Evolutionary conservation across 2,113 vertebrate genomes (phyloP), one percentile per base, ranked within the genome.

Genomic region (Perccottus glenii): DNA sequence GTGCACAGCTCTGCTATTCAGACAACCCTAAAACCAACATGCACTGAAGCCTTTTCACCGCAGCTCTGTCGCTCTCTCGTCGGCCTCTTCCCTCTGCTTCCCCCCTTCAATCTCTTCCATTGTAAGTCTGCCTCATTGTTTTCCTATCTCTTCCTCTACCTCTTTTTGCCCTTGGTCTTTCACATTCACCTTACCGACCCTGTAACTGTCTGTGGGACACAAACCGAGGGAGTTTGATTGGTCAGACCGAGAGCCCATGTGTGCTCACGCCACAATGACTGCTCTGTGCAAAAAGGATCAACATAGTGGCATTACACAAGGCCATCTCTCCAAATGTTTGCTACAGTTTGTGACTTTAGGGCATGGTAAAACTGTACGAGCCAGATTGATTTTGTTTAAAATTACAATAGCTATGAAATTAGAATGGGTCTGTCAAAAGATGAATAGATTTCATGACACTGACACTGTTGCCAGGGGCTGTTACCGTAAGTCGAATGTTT

Each of bases 21-120:
- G 87, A 83, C 80, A 66, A 68, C 69, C 69, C 85, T 88, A 86
- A 89, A 89, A 88, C 87, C 86, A 90, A 92, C 88, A 91, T 59
- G 63, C 76, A 32, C 77, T 59, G 67, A 60, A 67, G 73, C 78
- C 77, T 73, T 86, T 87, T 90, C 84, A 85, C 60, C 70, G 52
- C 36, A 68, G 74, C 73, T 73, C 81, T 73, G 71, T 69, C 73
- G 49, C 67, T 51, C 71, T 60, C 64, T 19, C 48, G 60, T 59
- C 11, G 43, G 10, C 45, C 64, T 70, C 67, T 51, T 63, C 58
- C 44, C 75, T 48, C 66, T 48, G 49, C 70, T 27, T 59, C 65
- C 44, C 43, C n/a, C 60, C 50, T 51, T 14, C 8, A 73, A 75
- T 74, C 81, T 81, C 48, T 64, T 74, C 75, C 67, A 70, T 85